Evolutionary conservation across 2,113 vertebrate genomes (phyloP).

Genomic region (Caloenas nicobarica): DNA sequence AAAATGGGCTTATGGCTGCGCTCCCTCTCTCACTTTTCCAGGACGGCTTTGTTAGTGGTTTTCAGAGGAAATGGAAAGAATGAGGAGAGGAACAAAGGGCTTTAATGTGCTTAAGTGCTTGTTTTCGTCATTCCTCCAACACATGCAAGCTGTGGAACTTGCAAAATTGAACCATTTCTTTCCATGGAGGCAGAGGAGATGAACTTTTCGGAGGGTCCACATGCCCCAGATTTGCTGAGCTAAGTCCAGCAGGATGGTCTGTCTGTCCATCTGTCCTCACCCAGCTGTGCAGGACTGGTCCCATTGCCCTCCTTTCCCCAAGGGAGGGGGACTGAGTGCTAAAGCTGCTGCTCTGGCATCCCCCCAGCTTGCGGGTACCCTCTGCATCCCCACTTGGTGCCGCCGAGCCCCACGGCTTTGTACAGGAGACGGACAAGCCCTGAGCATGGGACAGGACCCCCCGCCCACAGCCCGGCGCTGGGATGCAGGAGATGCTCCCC

Average conservation of each 20-base stretch:
- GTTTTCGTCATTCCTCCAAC: background rate
- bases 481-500: background rate
- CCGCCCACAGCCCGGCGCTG: fast-evolving
- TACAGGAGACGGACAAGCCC: background rate
- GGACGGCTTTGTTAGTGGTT: background rate
- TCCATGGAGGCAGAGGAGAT: background rate
- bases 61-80: slow-evolving; percentile 56
- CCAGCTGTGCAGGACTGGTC: background rate
- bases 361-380: no score
- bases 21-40: background rate
- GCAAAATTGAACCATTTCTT: background rate
- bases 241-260: background rate
- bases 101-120: slow-evolving; percentile 34
- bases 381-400: background rate
- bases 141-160: background rate
- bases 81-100: slow-evolving; percentile 36
- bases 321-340: background rate
- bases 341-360: background rate
- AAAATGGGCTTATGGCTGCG: background rate
- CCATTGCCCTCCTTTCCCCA: background rate
- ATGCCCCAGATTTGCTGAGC: background rate
- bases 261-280: fast-evolving
- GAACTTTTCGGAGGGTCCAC: background rate
- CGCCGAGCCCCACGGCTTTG: background rate
- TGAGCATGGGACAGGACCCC: background rate